Conservation (phyloP, 2,797 vertebrate genomes). For the Hydrocynus forskahlii region DNA sequence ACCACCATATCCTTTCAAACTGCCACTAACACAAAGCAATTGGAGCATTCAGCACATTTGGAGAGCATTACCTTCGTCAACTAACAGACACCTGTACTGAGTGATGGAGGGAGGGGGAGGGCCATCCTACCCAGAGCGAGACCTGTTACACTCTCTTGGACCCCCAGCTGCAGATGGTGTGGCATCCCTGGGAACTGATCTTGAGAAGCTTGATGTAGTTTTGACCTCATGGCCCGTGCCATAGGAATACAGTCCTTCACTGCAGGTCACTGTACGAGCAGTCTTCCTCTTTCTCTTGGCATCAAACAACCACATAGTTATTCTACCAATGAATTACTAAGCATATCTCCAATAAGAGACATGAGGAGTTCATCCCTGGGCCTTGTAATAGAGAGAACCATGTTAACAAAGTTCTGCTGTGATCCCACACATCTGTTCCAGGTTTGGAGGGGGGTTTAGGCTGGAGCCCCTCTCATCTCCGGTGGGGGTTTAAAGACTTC, state of each 20-base stretch:
- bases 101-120: too few species aligned
- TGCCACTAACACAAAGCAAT: too few species aligned
- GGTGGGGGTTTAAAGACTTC: constrained; percentile 16
- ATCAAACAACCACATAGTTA: background rate
- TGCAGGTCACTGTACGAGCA: too few species aligned
- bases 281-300: background rate
- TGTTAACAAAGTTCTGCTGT: background rate
- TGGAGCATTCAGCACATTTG: too few species aligned
- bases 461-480: constrained; percentile 22
- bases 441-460: background rate
- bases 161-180: too few species aligned
- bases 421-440: constrained; percentile 29
- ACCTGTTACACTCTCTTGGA: too few species aligned
- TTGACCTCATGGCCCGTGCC: background rate
- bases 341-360: background rate
- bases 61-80: too few species aligned
- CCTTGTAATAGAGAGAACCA: background rate
- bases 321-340: background rate
- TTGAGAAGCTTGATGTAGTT: background rate
- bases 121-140: too few species aligned
- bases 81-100: too few species aligned
- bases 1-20: too few species aligned
- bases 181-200: too few species aligned
- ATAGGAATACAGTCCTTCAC: background rate
- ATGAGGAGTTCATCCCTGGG: background rate